Conservation (phyloP, 2,797 vertebrate species). For the Numenius phaeopus region DNA sequence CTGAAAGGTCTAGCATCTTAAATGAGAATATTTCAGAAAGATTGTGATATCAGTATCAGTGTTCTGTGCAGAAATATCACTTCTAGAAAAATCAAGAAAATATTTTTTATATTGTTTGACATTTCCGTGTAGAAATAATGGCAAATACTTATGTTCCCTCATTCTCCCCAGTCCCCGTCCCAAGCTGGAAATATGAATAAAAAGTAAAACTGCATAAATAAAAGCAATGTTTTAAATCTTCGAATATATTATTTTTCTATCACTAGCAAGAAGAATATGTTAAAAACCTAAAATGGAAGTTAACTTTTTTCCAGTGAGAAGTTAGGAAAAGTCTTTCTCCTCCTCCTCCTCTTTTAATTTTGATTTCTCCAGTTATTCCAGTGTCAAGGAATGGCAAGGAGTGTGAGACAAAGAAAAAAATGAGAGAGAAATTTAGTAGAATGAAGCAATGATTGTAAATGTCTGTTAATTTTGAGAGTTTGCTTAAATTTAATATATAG, state of each 20-base stretch:
- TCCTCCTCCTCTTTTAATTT: not conserved
- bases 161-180: not conserved
- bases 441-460: not conserved
- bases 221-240: not conserved
- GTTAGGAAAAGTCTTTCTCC: not conserved
- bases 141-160: not conserved
- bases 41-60: not conserved
- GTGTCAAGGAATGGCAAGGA: not conserved
- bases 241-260: not conserved
- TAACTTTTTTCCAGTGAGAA: not conserved
- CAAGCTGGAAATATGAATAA: not conserved
- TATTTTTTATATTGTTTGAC: not conserved
- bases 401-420: not conserved
- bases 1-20: not conserved
- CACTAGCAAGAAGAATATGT: not conserved
- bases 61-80: not conserved
- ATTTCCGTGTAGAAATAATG: not conserved
- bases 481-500: not conserved
- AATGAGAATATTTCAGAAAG: not conserved
- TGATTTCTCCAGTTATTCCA: not conserved
- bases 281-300: not conserved
- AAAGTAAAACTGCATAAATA: not conserved
- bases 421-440: not conserved
- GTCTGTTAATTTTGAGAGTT: not conserved
- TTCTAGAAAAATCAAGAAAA: not conserved